Evolutionary conservation across 92 coral and sea anemone species (phyloP).

Genomic region (Palythoa heliodiscus): DNA sequence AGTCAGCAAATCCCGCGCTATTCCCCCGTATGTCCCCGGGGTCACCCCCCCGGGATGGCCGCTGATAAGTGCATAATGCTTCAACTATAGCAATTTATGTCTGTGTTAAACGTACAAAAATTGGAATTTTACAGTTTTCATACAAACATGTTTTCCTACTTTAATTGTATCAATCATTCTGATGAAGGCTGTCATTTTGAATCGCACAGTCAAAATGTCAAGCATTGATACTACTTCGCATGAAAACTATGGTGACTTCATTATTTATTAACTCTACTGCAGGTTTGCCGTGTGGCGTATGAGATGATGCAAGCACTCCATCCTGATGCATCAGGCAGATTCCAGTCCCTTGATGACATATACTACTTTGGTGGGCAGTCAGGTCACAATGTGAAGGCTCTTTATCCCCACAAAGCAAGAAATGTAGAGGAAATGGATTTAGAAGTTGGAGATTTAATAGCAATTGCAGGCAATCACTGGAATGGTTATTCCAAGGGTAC

Average conservation of each 20-base stretch:
- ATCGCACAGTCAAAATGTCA: too few relatives aligned
- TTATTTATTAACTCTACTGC: background rate
- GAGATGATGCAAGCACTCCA: constrained; percentile 92
- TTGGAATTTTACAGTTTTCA: too few relatives aligned
- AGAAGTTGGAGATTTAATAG: constrained; percentile 72
- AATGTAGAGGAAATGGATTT: constrained; percentile 67
- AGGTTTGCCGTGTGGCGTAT: constrained; percentile 97
- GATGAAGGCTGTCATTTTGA: too few relatives aligned
- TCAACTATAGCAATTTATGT: too few relatives aligned
- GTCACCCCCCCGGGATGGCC: too few relatives aligned
- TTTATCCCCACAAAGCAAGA: constrained; percentile 78
- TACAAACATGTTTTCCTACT: too few relatives aligned
- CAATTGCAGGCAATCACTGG: constrained; percentile 99
- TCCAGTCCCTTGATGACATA: constrained; percentile 94
- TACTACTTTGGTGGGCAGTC: constrained; percentile 98
- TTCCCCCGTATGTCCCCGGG: too few relatives aligned
- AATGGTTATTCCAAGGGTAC: constrained; percentile 92
- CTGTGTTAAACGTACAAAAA: too few relatives aligned
- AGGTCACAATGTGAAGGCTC: constrained; percentile 81
- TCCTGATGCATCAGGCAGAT: constrained; percentile 86
- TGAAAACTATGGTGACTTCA: background rate
- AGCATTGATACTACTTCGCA: too few relatives aligned
- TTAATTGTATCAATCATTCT: too few relatives aligned
- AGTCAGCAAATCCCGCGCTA: too few relatives aligned
- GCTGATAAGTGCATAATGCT: too few relatives aligned